Conservation (phyloP, 2,113 vertebrate genomes). For the Burhinus bistriatus region DNA sequence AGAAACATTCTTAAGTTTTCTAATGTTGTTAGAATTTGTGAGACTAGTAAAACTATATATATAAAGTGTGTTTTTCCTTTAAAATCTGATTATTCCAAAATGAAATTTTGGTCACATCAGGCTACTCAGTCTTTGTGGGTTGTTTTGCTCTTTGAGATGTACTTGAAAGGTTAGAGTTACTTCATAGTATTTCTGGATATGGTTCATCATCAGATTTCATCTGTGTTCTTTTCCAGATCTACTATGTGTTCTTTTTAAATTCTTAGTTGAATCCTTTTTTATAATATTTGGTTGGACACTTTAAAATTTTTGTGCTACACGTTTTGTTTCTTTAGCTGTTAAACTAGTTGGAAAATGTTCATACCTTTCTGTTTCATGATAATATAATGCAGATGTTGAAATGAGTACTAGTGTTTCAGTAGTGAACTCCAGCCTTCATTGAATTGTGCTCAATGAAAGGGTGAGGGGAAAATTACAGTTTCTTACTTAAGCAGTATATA, state of each 20-base stretch:
- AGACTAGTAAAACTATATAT: background rate
- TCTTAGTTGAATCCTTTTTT: background rate
- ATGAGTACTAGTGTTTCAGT: background rate
- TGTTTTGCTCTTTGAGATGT: background rate
- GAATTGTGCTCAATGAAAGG: background rate
- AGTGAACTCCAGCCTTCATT: background rate
- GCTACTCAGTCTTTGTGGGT: background rate
- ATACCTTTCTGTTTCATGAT: background rate
- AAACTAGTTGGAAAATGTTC: background rate
- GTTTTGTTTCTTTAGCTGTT: background rate
- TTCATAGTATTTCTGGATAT: background rate
- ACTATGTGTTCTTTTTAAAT: background rate
- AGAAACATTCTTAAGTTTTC: too few relatives aligned
- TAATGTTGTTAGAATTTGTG: background rate
- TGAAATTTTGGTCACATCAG: background rate
- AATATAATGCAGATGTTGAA: background rate
- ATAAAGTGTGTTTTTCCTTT: background rate
- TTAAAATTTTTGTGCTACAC: background rate
- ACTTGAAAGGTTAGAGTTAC: background rate
- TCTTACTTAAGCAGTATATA: background rate
- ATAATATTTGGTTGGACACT: background rate
- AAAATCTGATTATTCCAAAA: background rate
- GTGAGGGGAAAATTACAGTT: background rate
- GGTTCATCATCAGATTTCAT: background rate
- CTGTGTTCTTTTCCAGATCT: background rate